Conservation (phyloP, 2,797 vertebrate genomes). For the Holocentrus rufus region DNA sequence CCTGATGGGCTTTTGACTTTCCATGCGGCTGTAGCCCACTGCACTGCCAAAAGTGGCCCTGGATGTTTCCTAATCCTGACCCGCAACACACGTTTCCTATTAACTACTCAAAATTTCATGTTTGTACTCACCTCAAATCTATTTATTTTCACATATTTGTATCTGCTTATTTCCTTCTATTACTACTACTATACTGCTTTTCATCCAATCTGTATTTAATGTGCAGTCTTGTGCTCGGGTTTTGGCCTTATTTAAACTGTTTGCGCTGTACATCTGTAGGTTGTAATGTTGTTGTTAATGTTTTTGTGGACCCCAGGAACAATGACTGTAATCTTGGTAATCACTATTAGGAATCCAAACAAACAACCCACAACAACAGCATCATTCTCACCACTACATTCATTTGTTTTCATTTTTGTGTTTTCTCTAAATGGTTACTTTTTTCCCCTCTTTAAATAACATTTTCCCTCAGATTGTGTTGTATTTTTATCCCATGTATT, state of each 20-base stretch:
- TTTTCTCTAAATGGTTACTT: conserved; percentile 35
- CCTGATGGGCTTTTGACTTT: conserved; percentile 56
- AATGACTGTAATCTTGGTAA: conserved; percentile 11
- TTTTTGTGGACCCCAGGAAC: conserved; percentile 23
- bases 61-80: conserved; percentile 23
- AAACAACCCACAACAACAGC: conserved; percentile 48
- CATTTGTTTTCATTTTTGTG: conserved; percentile 45
- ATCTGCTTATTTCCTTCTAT: not conserved
- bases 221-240: not conserved
- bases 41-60: conserved; percentile 23
- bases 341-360: conserved; percentile 42
- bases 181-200: conserved; percentile 1
- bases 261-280: conserved; percentile 36
- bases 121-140: conserved; percentile 2
- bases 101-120: not conserved
- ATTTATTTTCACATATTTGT: not conserved
- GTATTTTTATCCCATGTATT: conserved; percentile 13
- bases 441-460: conserved; percentile 37
- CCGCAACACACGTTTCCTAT: conserved; percentile 51
- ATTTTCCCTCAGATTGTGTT: conserved; percentile 28
- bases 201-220: conserved; percentile 14
- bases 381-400: conserved; percentile 9
- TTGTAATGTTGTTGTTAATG: conserved; percentile 23
- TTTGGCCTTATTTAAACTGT: conserved; percentile 18
- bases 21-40: conserved; percentile 26